phyloP scores from a whole-genome alignment of 2,113 vertebrate genomes.

The Entelurus aequoreus region DNA sequence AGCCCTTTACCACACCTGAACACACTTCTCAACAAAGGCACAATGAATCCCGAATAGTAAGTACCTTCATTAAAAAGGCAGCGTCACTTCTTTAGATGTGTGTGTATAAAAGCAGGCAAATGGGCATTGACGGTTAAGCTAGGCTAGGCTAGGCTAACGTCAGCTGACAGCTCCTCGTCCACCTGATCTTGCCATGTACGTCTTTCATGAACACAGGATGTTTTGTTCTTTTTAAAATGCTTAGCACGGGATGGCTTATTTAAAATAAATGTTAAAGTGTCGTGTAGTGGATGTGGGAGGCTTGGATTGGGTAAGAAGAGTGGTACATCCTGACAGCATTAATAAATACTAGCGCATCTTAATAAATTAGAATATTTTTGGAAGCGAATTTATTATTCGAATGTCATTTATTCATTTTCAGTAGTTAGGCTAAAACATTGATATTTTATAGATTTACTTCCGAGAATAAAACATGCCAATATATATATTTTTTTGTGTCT shows the following conservation, averaged over 20 bases:
- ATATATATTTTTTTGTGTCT: too few relatives aligned
- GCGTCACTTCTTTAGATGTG: background rate
- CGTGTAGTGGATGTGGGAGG: background rate
- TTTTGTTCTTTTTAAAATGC: background rate
- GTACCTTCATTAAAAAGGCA: constrained; percentile 44
- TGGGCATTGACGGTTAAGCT: constrained; percentile 11
- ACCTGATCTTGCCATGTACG: too few relatives aligned
- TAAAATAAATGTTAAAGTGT: too few relatives aligned
- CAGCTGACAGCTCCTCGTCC: constrained; percentile 20
- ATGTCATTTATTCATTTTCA: too few relatives aligned
- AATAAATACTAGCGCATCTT: too few relatives aligned
- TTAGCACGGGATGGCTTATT: background rate
- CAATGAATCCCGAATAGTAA: constrained; percentile 98
- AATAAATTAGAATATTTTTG: too few relatives aligned
- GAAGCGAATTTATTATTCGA: too few relatives aligned
- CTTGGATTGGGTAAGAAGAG: too few relatives aligned
- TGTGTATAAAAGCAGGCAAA: constrained; percentile 3
- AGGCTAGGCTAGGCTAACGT: constrained; percentile 32
- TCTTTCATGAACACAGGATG: background rate
- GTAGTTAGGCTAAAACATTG: too few relatives aligned
- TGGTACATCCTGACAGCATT: background rate
- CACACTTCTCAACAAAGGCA: constrained; percentile 74
- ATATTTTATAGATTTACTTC: too few relatives aligned
- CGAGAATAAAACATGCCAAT: too few relatives aligned
- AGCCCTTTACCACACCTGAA: constrained; percentile 62